phyloP scores from a whole-genome alignment of 53 echinoderm and acorn worm species.

The Holothuria leucospilota region DNA sequence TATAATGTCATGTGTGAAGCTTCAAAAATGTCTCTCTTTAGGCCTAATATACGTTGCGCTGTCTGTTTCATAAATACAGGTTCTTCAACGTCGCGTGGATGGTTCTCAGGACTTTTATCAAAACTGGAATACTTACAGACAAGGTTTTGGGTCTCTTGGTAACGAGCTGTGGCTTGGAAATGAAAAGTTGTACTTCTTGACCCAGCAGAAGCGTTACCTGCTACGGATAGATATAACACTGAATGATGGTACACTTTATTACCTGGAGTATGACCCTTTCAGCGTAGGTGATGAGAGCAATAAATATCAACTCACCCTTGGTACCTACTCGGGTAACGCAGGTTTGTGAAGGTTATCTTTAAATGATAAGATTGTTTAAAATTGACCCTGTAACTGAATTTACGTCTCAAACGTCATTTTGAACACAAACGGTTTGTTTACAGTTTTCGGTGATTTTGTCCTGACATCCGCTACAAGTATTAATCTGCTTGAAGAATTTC shows the following conservation, averaged over 20 bases:
- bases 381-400: too few species aligned
- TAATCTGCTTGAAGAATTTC: too few species aligned
- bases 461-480: too few species aligned
- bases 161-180: slow-evolving; percentile 21
- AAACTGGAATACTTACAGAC: slow-evolving; percentile 15
- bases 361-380: too few species aligned
- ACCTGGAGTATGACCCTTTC: neutral
- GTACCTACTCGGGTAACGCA: slow-evolving; percentile 1
- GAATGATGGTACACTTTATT: neutral
- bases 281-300: slow-evolving; percentile 1
- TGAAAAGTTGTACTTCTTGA: slow-evolving; percentile 1
- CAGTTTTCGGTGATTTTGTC: too few species aligned
- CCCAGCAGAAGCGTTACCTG: neutral
- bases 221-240: neutral
- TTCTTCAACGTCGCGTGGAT: neutral
- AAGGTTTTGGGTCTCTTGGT: neutral
- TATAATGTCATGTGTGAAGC: too few species aligned
- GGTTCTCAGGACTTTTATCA: slow-evolving; percentile 1
- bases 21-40: too few species aligned
- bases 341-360: neutral
- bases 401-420: too few species aligned
- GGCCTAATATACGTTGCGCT: too few species aligned
- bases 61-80: neutral
- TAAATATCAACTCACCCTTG: neutral
- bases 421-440: too few species aligned